phyloP scores from a whole-genome alignment of 1,140 invertebrate genomes.

The Calliopsis andreniformis region DNA sequence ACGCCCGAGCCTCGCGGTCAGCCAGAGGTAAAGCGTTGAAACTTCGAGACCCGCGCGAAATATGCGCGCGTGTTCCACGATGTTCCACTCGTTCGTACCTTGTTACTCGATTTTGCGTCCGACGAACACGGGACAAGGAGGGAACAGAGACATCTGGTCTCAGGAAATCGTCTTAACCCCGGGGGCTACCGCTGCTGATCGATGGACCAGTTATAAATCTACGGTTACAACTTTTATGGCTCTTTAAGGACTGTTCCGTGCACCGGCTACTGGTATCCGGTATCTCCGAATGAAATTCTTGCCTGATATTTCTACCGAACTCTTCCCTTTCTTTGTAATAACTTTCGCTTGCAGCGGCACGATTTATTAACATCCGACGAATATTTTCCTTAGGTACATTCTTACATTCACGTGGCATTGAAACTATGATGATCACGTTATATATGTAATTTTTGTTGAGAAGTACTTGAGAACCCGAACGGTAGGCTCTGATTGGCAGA shows the following conservation, averaged over 20 bases:
- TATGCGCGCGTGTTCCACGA: neutral
- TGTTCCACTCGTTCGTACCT: neutral
- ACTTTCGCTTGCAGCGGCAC: too few relatives aligned
- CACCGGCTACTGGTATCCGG: neutral
- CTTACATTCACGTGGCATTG: too few relatives aligned
- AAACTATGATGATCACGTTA: too few relatives aligned
- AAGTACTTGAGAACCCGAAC: too few relatives aligned
- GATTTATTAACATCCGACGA: too few relatives aligned
- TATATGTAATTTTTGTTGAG: too few relatives aligned
- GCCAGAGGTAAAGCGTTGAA: conserved; percentile 2
- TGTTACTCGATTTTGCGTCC: conserved; percentile 14
- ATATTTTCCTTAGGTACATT: too few relatives aligned
- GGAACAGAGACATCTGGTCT: conserved; percentile 42
- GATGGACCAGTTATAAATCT: conserved; percentile 39
- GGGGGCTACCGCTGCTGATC: conserved; percentile 30
- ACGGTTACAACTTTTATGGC: conserved; percentile 35
- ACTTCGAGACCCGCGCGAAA: neutral
- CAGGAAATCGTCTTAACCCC: conserved; percentile 34
- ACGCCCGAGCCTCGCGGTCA: neutral
- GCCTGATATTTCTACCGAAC: neutral
- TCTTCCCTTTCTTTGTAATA: neutral
- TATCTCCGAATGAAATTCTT: neutral
- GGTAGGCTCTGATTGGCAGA: too few relatives aligned
- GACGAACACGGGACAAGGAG: neutral
- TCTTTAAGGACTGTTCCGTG: conserved; percentile 22